Evolutionary conservation across 2,797 vertebrate species (phyloP), one percentile per base, ranked within the genome.

Genomic region (Adrianichthys oophorus): DNA sequence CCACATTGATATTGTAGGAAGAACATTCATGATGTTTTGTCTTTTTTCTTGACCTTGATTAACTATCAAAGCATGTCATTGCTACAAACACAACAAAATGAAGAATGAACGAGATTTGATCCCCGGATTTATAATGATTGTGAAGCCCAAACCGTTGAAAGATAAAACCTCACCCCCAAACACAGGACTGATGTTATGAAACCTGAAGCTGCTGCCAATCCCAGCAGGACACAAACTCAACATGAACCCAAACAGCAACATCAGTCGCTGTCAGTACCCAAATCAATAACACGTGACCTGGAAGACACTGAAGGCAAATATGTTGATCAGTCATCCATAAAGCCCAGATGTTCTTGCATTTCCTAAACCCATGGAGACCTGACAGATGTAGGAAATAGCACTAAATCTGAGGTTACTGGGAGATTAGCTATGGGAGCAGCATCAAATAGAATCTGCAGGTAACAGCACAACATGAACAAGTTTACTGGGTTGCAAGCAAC

Each of bases 271-370:
- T 47, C 69, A 60, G 56, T 64, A 64, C 81, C 65, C 78, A 77
- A 72, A 80, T 82, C 62, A 16, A 83, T 78, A 74, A 24, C 19
- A 57, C 65, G 72, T 74, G 78, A 83, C 76, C 86, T 65, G 77
- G 70, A 81, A 70, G 77, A 70, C 0, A 69, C 77, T 56, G 1
- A 47, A 57, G 74, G 80, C 84, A 58, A 51, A 62, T 23, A 71
- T 69, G 64, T 32, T 18, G 65, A 52, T 44, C 74, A 62, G 58
- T 74, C 71, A 66, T 76, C 80, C 82, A 61, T 70, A 52, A 80
- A 79, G 70, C 50, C 84, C 85, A 87, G 79, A 82, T 86, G 85
- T 84, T 85, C 21, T 41, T 56, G 62, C 53, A 7, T 41, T 56
- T 52, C 61, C 52, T 26, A 52, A 52, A 56, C 60, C 50, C 43